Percentiles rank a stretch among this genome's conserved stretches.
phyloP scores from a whole-genome alignment of 2,797 vertebrate species.

The Tamandua tetradactyla region DNA sequence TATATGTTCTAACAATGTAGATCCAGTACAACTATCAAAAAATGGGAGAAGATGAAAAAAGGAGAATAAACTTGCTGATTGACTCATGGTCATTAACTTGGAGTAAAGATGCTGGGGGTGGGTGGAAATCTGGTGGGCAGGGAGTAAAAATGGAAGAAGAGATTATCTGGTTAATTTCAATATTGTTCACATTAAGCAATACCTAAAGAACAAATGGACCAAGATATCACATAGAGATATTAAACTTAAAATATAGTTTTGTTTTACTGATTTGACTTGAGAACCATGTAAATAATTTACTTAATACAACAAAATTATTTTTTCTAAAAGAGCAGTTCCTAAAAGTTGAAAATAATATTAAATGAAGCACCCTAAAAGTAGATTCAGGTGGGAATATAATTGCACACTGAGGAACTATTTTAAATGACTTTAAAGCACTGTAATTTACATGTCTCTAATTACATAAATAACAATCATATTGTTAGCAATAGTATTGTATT shows the following conservation, averaged over 20 bases:
- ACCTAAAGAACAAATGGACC: background rate
- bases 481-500: background rate
- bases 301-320: constrained; percentile 16
- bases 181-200: background rate
- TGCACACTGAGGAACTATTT: constrained; percentile 12
- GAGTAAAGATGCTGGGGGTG: background rate
- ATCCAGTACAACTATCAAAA: constrained; percentile 10
- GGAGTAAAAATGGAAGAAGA: background rate
- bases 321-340: background rate
- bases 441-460: background rate
- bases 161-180: background rate
- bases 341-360: constrained; percentile 51
- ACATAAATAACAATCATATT: background rate
- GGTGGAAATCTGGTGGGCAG: no score
- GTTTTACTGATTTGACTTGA: constrained; percentile 28
- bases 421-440: constrained; percentile 39
- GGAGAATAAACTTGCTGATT: background rate
- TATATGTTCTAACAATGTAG: background rate
- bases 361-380: constrained; percentile 40
- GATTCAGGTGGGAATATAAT: background rate
- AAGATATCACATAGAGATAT: background rate
- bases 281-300: background rate
- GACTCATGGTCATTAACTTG: background rate
- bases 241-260: background rate
- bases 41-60: background rate